Evolutionary conservation across 2,888 invertebrate genomes (phyloP).

Genomic region (Agelastica alni): DNA sequence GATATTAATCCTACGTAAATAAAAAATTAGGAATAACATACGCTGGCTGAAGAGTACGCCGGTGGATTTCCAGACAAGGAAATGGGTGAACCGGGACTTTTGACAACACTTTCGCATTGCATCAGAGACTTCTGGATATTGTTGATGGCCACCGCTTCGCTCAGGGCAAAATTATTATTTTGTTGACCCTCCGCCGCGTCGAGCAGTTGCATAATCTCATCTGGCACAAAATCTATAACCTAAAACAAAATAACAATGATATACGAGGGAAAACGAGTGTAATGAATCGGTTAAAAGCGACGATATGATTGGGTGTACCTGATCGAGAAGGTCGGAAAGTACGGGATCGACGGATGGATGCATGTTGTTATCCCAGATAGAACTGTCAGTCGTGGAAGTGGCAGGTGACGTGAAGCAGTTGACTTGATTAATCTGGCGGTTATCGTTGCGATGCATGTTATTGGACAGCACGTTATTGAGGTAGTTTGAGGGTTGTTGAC

Average conservation of each 20-base stretch:
- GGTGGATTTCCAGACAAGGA: conserved; percentile 63
- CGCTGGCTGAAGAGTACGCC: conserved; percentile 60
- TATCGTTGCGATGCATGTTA: conserved; percentile 48
- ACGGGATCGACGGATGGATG: conserved; percentile 63
- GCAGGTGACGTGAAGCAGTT: conserved; percentile 47
- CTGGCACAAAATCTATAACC: conserved; percentile 46
- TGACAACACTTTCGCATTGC: conserved; percentile 75
- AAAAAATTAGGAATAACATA: too few species aligned
- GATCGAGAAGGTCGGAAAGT: conserved; percentile 81
- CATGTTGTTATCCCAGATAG: conserved; percentile 47
- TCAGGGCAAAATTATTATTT: conserved; percentile 53
- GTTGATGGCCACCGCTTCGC: conserved; percentile 82
- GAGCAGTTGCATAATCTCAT: conserved; percentile 55
- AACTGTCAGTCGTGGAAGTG: conserved; percentile 48
- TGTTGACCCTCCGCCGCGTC: conserved; percentile 46
- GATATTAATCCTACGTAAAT: too few species aligned
- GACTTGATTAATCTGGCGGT: conserved; percentile 39
- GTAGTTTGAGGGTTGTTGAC: conserved; percentile 51
- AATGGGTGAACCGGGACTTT: conserved; percentile 64
- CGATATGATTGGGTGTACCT: conserved; percentile 31
- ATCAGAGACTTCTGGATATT: conserved; percentile 90
- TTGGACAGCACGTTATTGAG: conserved; percentile 51
- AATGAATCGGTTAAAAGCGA: neutral
- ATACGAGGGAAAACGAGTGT: too few species aligned
- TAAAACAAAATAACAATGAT: conserved; percentile 1